Evolutionary conservation across 2,113 vertebrate genomes (phyloP), one percentile per base, ranked within the genome.

Genomic region (Crotalus helleri): DNA sequence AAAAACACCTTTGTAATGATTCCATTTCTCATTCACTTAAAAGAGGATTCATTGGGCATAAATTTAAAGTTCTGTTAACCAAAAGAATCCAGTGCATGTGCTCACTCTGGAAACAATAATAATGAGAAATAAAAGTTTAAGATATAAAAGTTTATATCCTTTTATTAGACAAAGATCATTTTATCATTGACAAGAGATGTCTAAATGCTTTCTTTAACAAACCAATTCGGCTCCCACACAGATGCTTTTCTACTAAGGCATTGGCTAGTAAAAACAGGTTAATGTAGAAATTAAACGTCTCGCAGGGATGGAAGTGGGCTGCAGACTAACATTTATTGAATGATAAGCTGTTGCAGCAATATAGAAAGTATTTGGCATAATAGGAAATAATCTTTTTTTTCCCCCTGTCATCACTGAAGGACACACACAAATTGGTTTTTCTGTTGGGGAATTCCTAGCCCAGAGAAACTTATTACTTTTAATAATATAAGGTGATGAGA

Each of bases 401-500:
- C 0, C 29, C 49, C 96, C 97, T 97, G 98, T 98, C 98, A 97
- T 98, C 98, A 98, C 96, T 97, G 97, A 98, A 98, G 97, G 97
- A 97, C 97, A 98, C 97, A 98, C 97, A 97, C 97, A 98, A 98
- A 98, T 98, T 98, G 98, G 97, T 98, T 98, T 98, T 98, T 98
- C 98, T 98, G 96, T 97, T 97, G 97, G 97, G 98, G 98, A 98
- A 97, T 97, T 96, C 97, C 97, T 97, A 97, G 96, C 97, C 97
- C 98, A 98, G 97, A 98, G 98, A 98, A 98, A 98, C 97, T 97
- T 98, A 98, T 98, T 98, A 98, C 97, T 98, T 98, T 98, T 98
- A 98, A 98, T 98, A 98, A 98, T 98, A 96, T 96, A 96, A 97
- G 97, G 97, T 98, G 97, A 98, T 97, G 97, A 97, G 97, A 8